These are phyloP conservation scores for Piaya cayana DNA, from an alignment of 2,113 vertebrate genomes.

Conservation along the genomic window DNA sequence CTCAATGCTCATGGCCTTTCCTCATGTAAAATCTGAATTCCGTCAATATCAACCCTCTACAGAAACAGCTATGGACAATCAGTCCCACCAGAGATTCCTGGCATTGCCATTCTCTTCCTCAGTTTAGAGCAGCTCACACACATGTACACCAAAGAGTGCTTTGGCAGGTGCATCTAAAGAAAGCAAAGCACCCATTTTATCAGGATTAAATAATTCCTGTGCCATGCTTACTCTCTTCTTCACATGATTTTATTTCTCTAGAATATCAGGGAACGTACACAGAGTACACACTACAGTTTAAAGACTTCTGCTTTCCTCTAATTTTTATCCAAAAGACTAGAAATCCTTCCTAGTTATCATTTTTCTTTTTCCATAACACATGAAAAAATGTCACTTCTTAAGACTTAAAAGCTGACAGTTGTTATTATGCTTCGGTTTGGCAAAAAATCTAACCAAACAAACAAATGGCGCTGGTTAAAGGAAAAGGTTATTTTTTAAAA, in stretches of 20 bases:
- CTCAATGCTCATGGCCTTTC: not conserved
- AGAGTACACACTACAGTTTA: accelerated
- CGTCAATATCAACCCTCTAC: not conserved
- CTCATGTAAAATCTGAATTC: not conserved
- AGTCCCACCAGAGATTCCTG: not conserved
- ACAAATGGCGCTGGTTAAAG: not conserved
- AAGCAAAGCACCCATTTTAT: not conserved
- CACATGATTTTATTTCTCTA: not conserved
- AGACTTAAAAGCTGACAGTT: not conserved
- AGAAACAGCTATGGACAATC: not conserved
- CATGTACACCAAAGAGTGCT: accelerated
- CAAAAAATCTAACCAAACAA: too few species aligned
- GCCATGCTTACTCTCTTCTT: not conserved
- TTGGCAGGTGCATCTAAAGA: not conserved
- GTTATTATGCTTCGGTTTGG: not conserved
- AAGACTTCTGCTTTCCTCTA: not conserved
- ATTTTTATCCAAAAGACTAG: not conserved
- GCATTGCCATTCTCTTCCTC: not conserved
- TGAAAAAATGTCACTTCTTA: not conserved
- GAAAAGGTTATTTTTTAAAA: not conserved
- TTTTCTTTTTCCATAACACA: not conserved
- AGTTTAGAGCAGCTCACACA: not conserved
- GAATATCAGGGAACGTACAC: not conserved
- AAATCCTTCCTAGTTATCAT: not conserved
- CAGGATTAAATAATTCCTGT: not conserved